These are phyloP conservation scores for Calcarius ornatus DNA, from an alignment of 2,113 vertebrate genomes.

Conservation along the genomic window DNA sequence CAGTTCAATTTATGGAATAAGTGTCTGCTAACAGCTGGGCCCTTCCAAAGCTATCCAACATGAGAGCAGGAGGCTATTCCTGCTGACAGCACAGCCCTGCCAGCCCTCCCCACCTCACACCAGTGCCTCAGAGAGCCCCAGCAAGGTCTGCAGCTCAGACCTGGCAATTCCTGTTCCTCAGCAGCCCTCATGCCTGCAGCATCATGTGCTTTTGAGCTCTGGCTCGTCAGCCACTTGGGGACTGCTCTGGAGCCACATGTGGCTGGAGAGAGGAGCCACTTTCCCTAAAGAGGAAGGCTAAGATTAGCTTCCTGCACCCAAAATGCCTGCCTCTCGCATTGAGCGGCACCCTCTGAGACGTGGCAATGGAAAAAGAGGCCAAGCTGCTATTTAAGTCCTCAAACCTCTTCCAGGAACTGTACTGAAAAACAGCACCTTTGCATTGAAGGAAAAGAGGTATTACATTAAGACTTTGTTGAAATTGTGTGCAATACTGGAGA, in stretches of 20 bases:
- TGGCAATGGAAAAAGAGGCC: background rate
- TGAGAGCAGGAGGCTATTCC: background rate
- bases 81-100: background rate
- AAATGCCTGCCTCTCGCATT: background rate
- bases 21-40: background rate
- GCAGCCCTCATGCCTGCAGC: background rate
- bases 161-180: background rate
- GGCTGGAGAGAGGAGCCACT: background rate
- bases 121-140: background rate
- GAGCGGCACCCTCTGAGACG: fast-evolving
- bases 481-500: background rate
- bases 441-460: background rate
- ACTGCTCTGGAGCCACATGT: background rate
- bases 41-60: background rate
- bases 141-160: background rate
- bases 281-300: background rate
- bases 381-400: background rate
- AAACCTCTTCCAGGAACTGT: background rate
- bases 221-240: background rate
- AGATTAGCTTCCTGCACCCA: background rate
- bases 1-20: background rate
- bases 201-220: background rate
- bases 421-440: background rate
- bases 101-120: background rate
- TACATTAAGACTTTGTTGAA: background rate